A percentile compares a stretch with the other conserved stretches of the same genome.
Conservation (phyloP, 2,113 vertebrate genomes). For the Notothenia coriiceps region DNA sequence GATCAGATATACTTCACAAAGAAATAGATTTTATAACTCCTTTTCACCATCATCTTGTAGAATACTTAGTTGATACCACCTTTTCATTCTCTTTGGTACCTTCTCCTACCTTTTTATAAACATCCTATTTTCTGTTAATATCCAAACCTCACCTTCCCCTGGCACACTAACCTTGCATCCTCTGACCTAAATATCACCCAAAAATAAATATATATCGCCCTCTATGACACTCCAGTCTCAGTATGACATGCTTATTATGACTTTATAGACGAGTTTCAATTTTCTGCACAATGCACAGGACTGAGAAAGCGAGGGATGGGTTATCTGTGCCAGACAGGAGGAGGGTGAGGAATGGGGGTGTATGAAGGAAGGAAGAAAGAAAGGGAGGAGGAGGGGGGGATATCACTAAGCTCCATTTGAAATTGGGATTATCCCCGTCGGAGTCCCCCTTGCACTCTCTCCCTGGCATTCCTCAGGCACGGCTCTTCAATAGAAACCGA, state of each 20-base stretch:
- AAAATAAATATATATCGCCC: slow-evolving; percentile 25
- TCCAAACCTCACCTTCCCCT: slow-evolving; percentile 27
- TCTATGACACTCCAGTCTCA: slow-evolving; percentile 24
- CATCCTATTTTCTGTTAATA: slow-evolving; percentile 1
- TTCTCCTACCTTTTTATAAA: neutral
- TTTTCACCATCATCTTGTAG: too few relatives aligned
- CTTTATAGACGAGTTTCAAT: slow-evolving; percentile 34
- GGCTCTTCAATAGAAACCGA: slow-evolving; percentile 42
- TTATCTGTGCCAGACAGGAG: slow-evolving; percentile 83
- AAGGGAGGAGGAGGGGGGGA: slow-evolving; percentile 40
- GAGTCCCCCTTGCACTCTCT: slow-evolving; percentile 63
- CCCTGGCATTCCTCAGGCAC: slow-evolving; percentile 67
- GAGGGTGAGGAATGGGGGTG: slow-evolving; percentile 40
- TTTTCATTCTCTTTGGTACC: neutral
- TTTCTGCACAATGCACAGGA: slow-evolving; percentile 43
- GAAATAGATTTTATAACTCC: neutral
- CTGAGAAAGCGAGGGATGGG: slow-evolving; percentile 63
- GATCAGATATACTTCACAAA: neutral
- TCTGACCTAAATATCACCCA: slow-evolving; percentile 33
- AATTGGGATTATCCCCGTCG: slow-evolving; percentile 79
- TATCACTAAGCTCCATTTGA: slow-evolving; percentile 80
- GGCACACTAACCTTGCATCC: slow-evolving; percentile 23
- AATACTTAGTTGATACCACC: too few relatives aligned
- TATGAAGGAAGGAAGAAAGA: slow-evolving; percentile 54
- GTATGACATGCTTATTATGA: slow-evolving; percentile 74